Percentiles rank a stretch among this genome's conserved stretches.
Evolutionary conservation across 2,797 vertebrate species (phyloP).

Genomic region (Urophycis tenuis): DNA sequence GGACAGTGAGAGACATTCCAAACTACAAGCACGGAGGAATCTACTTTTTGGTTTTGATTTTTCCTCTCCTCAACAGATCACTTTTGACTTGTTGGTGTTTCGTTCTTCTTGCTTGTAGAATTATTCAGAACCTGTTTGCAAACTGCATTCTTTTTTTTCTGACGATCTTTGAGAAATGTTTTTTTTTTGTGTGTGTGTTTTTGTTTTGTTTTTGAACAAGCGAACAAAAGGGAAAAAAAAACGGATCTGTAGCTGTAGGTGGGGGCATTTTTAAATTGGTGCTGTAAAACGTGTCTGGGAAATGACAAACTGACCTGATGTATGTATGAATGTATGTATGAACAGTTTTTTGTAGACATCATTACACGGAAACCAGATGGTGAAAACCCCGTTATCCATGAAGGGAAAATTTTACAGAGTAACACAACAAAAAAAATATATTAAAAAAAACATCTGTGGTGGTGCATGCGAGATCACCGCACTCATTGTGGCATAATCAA

Average conservation of each 20-base stretch:
- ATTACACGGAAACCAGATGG: constrained; percentile 93
- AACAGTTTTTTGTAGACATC: constrained; percentile 86
- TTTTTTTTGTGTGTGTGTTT: neutral
- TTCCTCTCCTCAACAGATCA: constrained; percentile 49
- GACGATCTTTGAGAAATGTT: constrained; percentile 84
- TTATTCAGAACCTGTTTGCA: constrained; percentile 83
- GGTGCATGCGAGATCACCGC: constrained; percentile 53
- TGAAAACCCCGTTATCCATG: constrained; percentile 79
- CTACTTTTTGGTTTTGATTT: constrained; percentile 75
- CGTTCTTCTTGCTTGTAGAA: constrained; percentile 77
- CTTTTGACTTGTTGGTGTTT: constrained; percentile 52
- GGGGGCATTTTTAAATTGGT: constrained; percentile 82
- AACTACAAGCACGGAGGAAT: constrained; percentile 63
- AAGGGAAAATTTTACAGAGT: constrained; percentile 54
- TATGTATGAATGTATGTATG: constrained; percentile 82
- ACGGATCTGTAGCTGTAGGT: constrained; percentile 75
- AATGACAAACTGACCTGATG: constrained; percentile 83
- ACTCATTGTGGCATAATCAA: constrained; percentile 59
- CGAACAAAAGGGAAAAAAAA: constrained; percentile 51
- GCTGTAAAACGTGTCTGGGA: constrained; percentile 74
- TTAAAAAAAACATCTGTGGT: constrained; percentile 40
- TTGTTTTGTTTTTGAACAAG: constrained; percentile 61
- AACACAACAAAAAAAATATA: constrained; percentile 13
- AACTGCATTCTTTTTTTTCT: constrained; percentile 85
- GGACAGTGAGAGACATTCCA: constrained; percentile 61